Evolutionary conservation across 2,888 invertebrate genomes (phyloP), one percentile per base, ranked within the genome.

Genomic region (Zhuqinia jingwanae): DNA sequence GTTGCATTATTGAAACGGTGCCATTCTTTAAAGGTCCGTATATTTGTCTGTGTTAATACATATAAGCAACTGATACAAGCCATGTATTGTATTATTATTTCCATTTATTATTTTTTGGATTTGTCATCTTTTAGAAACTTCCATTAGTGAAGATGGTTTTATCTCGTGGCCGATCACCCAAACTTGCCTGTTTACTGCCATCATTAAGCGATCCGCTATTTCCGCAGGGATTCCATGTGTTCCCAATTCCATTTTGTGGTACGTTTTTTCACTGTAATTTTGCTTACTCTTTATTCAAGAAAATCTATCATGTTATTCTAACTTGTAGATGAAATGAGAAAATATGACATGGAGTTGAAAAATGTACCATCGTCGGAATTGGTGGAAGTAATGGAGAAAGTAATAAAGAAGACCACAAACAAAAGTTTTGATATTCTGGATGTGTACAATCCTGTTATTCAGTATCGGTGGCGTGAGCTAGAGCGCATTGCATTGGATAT

Each of bases 221-320:
- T 50, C 91, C 91, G 42, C 88, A 89, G 85, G 91, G 91, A 60
- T 90, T 90, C 78, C 88, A 90, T 56, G 60, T 90, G 0, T 89
- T 88, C 50, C 36, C 82, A 8, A 36, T 90, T 10, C 91, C 91
- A 0, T 91, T 89, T 50, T 42, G n/a, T 25, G 88, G 89, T 88
- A 84, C 58, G 0, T 27, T 27, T 11, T 11, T 82, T 25, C 15
- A n/a, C 56, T 11, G n/a, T 11, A 56, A 56, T 53, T 53, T 73
- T 60, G 25, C 8, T 50, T 50, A 15, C 50, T 5, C 13, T 15
- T 50, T n/a, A n/a, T n/a, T n/a, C n/a, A n/a, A n/a, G n/a, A n/a
- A n/a, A n/a, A n/a, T n/a, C n/a, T n/a, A n/a, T 36, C 36, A 36
- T 36, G 3, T 36, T 36, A 6, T 36, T 8, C 3, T 36, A 8